Percentiles rank a stretch among this genome's conserved stretches.
phyloP scores from a whole-genome alignment of 2,113 vertebrate genomes.

The Tamias sibiricus region DNA sequence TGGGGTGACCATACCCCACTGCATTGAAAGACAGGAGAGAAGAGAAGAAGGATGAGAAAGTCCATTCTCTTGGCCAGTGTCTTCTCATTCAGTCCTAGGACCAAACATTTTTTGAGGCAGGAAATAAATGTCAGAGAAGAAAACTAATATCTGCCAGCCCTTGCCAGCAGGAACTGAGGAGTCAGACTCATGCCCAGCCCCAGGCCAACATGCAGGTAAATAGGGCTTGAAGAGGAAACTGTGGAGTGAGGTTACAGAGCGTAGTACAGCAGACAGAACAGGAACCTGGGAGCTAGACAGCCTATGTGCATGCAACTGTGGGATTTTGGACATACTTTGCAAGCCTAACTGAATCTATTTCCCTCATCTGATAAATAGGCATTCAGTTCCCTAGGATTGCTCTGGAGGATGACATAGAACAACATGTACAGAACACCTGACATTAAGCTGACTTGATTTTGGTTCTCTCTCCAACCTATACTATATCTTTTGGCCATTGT shows the following conservation, averaged over 20 bases:
- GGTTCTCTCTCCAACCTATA: not conserved
- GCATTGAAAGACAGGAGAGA: not conserved
- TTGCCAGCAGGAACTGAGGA: not conserved
- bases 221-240: not conserved
- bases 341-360: not conserved
- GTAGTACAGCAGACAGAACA: not conserved
- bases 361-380: not conserved
- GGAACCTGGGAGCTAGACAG: not conserved
- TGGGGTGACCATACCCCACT: not conserved
- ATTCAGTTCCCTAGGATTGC: not conserved
- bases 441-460: not conserved
- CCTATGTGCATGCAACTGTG: not conserved
- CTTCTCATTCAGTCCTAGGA: not conserved
- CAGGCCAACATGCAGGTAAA: not conserved
- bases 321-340: not conserved
- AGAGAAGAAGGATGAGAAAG: not conserved
- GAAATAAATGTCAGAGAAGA: not conserved
- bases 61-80: not conserved
- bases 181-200: not conserved
- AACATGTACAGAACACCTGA: not conserved
- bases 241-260: not conserved
- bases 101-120: not conserved
- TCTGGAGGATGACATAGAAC: not conserved
- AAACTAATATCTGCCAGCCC: not conserved
- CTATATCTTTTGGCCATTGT: not conserved